Base-by-base conservation (phyloP, 2,113 vertebrate genomes). In the Tupaia tana region DNA sequence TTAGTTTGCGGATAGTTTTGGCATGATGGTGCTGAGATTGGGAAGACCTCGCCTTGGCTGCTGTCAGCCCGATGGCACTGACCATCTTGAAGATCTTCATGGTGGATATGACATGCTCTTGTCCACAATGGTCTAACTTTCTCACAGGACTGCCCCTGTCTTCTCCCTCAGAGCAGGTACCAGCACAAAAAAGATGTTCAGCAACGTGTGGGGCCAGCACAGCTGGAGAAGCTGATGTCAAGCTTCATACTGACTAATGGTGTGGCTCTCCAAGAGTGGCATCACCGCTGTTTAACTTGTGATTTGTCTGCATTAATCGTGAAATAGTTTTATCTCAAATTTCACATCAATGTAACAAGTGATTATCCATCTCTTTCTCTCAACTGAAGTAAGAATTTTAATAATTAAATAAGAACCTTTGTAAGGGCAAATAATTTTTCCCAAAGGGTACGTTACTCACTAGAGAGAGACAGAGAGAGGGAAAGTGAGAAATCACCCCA, bases 21-120 rank as follows among this genome's bases (percentile, higher is more conserved):
- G 69, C n/a, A 14, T 4, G 20, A 70, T 34, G 20, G 31, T 20
- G 3, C 69, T n/a, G 56, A 22, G 14, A 22, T 3, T 29, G 34
- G 56, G 63, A 6, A 22, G 64, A 77, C 20, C 22, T 4, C 6
- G 0, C 22, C 20, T 61, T 4, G 19, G 27, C 34, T 16, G 0
- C n/a, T 3, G 0, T n/a, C 5, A 1, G 25, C 25, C 34, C 29
- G 25, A 27, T 2, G 1, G 3, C 12, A 2, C 18, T 59, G 18
- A 9, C 58, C 63, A 16, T 25, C 12, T 2, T 12, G 63, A 9
- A 19, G 12, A 20, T 54, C 27, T 63, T 78, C 16, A 27, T 3
- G 22, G 14, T 12, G 25, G 43, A 66, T 63, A 31, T 54, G 54
- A 61, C 27, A 43, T 29, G 19, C 24, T 31, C 61, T 20, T 13